Base-by-base conservation (phyloP, 2,113 vertebrate species). In the Microcebus ravelobensis region DNA sequence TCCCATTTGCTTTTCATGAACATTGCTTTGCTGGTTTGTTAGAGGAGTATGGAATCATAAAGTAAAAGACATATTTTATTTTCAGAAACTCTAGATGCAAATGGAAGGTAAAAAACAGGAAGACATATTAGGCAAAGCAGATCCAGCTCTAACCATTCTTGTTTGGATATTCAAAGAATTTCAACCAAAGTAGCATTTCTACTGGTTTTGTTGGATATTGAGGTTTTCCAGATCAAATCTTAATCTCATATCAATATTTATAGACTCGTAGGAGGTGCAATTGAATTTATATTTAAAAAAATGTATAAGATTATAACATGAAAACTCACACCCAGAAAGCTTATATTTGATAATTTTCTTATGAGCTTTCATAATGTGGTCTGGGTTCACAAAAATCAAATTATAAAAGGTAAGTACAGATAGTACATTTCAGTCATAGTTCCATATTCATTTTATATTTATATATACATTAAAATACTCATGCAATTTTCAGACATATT, bases 191-290 rank as follows among this genome's bases (percentile, higher is more conserved):
- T 94, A 84, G 4, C 42, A 0, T 79, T 84, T 87, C 67, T 4
- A 45, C 34, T 92, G 63, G 42, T 52, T 67, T 80, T 84, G 50
- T 87, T 48, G 59, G 8, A 71, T 90, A 86, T 80, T 70, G 17
- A 92, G 8, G 0, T 55, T 65, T 73, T 92, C 77, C 14, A 73
- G 39, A 55, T 92, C 3, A 92, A 76, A 71, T 81, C 91, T 91
- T 74, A 92, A 86, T 31, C 27, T 83, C 65, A 36, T 25, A 45
- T 89, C 55, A 93, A 42, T 94, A 91, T 86, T 86, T 82, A 92
- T 83, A 91, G n/a, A 12, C 18, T 86, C 39, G 50, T 83, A 68
- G 39, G 59, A 88, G 23, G 31, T 87, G 67, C 10, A 55, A 50
- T 17, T 90, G 9, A 52, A 73, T 74, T 59, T 3, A 52, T 42